Evolutionary conservation across 2,888 invertebrate genomes (phyloP).

Genomic region (Xestia xanthographa): DNA sequence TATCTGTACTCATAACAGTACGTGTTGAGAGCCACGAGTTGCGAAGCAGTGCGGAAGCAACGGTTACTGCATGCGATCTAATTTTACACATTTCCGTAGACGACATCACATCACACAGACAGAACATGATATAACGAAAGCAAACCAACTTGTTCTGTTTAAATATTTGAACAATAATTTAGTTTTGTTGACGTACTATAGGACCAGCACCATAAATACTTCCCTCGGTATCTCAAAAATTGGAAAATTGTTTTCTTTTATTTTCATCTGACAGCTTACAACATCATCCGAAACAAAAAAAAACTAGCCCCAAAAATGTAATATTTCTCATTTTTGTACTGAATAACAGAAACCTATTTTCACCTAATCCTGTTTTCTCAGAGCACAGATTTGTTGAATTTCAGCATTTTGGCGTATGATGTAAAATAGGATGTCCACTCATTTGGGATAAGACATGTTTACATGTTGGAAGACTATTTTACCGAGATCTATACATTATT

Average conservation of each 20-base stretch:
- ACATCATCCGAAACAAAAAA: not conserved
- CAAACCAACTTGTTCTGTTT: constrained; percentile 1
- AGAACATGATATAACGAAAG: constrained; percentile 35
- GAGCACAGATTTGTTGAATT: not conserved
- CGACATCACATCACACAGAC: constrained; percentile 37
- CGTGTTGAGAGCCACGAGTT: constrained; percentile 31
- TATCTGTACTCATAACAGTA: constrained; percentile 19
- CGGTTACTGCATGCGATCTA: constrained; percentile 54
- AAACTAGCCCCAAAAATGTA: not conserved
- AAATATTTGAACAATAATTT: constrained; percentile 24
- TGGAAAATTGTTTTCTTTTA: not conserved
- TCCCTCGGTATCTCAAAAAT: not conserved
- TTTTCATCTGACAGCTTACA: not conserved
- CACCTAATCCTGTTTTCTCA: not conserved
- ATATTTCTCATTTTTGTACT: not conserved
- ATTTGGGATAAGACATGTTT: too few relatives aligned
- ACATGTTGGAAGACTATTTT: not conserved
- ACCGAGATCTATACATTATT: constrained; percentile 10
- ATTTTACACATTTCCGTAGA: constrained; percentile 57
- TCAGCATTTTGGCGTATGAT: not conserved
- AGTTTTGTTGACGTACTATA: constrained; percentile 23
- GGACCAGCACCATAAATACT: not conserved
- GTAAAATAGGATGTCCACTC: too few relatives aligned
- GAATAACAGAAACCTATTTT: not conserved
- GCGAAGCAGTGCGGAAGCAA: constrained; percentile 50